Conservation (phyloP, 2,797 vertebrate species). For the Eupleurogrammus muticus region DNA sequence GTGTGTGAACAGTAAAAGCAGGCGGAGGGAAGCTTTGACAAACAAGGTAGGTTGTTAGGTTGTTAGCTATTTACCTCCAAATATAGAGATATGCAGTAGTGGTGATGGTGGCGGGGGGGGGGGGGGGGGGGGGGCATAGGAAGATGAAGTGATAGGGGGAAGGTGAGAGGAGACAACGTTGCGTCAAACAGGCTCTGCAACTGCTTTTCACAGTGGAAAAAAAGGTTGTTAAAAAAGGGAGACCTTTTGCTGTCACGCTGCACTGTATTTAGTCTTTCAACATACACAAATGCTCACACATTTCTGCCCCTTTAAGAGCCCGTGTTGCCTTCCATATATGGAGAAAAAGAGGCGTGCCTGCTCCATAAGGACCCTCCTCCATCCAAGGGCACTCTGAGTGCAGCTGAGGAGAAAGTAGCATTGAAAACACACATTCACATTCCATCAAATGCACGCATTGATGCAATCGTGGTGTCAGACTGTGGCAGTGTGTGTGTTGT, state of each 20-base stretch:
- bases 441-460: slow-evolving; percentile 53
- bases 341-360: slow-evolving; percentile 55
- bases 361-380: slow-evolving; percentile 42
- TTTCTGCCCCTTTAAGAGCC: slow-evolving; percentile 70
- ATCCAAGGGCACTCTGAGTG: slow-evolving; percentile 49
- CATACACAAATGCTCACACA: slow-evolving; percentile 26
- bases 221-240: background rate
- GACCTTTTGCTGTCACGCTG: slow-evolving; percentile 5
- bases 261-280: slow-evolving; percentile 7
- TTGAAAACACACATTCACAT: slow-evolving; percentile 65
- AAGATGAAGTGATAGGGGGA: slow-evolving; percentile 18
- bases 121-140: slow-evolving; percentile 22
- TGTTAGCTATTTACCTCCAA: slow-evolving; percentile 59
- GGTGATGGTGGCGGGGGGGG: slow-evolving; percentile 25
- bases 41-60: slow-evolving; percentile 52
- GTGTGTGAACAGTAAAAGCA: slow-evolving; percentile 14
- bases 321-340: slow-evolving; percentile 64
- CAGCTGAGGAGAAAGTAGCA: slow-evolving; percentile 61
- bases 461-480: slow-evolving; percentile 27
- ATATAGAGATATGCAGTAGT: slow-evolving; percentile 59
- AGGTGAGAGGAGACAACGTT: slow-evolving; percentile 6
- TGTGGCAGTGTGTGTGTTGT: slow-evolving; percentile 50
- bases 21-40: slow-evolving; percentile 42
- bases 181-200: background rate
- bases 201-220: slow-evolving; percentile 13